Base-by-base conservation (phyloP, 2,113 vertebrate genomes). In the Myocastor coypus region DNA sequence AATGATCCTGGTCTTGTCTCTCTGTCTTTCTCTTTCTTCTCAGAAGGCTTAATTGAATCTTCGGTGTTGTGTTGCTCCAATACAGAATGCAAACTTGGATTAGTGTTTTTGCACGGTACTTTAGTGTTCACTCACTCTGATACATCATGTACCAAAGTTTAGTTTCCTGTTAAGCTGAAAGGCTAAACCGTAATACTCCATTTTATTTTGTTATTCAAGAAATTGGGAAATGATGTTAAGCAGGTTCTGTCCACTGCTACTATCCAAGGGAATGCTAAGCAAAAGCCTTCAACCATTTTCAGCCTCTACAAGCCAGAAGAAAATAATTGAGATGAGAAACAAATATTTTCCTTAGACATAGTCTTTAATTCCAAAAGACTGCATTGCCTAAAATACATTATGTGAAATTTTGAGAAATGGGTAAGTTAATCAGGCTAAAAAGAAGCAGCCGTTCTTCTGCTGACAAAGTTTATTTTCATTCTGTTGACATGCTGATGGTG, bases 321-420 rank as follows among this genome's bases (percentile, higher is more conserved):
- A 69, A 69, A 46, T 90, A 92, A 91, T 9, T 77, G 40, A 88
- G 59, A 77, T 40, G 52, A 80, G 77, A 97, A 95, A 89, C 16
- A 46, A 86, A 3, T 86, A 66, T 92, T 91, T 77, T 78, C 24
- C 19, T 16, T 85, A 32, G 28, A 93, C 91, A 22, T 97, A 87
- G 20, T 92, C 50, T 96, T 92, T 90, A 87, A 90, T 92, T 91
- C 78, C 40, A 85, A 87, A 93, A 94, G 84, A 75, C 11, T 89
- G 22, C 13, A 87, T 92, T 96, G 87, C 89, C 34, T 94, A 75
- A 87, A 86, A 75, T 78, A 87, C 5, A 68, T 61, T 73, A 32
- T 20, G 30, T 87, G 83, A 52, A 91, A 87, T n/a, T 94, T 90
- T 78, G 59, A 64, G 87, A 94, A 94, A 83, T 40, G 42, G 85